Percentiles rank a stretch among this genome's conserved stretches.
Evolutionary conservation across 2,888 invertebrate genomes (phyloP).

Genomic region (Cepaea hortensis): DNA sequence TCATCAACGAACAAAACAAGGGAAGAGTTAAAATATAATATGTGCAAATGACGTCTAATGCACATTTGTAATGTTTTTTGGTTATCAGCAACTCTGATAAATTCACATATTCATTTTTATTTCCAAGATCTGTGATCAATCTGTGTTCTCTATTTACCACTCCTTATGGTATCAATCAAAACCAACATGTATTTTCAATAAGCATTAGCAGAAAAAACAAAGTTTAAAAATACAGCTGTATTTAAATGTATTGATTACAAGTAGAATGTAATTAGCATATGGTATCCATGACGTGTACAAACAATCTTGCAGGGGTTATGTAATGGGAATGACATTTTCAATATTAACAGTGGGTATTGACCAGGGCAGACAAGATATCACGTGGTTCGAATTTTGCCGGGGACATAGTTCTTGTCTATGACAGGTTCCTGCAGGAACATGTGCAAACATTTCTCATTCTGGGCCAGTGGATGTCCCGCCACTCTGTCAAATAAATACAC

Average conservation of each 20-base stretch:
- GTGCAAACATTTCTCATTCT: conserved; percentile 98
- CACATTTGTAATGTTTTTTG: neutral
- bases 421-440: conserved; percentile 98
- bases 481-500: conserved; percentile 81
- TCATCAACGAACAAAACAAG: no score
- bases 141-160: no score
- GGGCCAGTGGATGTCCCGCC: conserved; percentile 98
- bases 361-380: neutral
- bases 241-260: conserved; percentile 11
- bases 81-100: no score
- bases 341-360: neutral
- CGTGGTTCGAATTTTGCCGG: conserved; percentile 89
- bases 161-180: no score
- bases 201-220: neutral
- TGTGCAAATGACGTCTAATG: neutral
- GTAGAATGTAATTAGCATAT: neutral
- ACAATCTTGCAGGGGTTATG: neutral
- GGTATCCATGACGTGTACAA: neutral
- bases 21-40: neutral
- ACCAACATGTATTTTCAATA: no score
- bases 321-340: conserved; percentile 22
- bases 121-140: no score
- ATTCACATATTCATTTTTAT: neutral
- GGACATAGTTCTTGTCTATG: conserved; percentile 99
- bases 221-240: neutral